These are phyloP conservation scores for Capitella teleta DNA, from an alignment of 1,140 invertebrate genomes.

Conservation along the genomic window DNA sequence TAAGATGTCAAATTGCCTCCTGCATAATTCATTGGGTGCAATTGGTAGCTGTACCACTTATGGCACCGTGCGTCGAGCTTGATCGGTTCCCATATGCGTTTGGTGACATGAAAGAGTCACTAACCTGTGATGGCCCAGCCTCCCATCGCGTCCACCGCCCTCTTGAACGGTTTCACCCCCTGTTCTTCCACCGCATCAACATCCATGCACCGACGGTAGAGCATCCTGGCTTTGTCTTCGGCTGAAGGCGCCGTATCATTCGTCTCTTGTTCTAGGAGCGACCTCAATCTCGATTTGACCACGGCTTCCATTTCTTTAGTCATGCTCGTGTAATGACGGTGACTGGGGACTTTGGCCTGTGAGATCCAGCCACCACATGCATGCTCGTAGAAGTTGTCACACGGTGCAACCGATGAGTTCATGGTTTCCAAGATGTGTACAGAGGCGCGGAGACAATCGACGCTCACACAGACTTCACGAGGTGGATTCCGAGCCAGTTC, in stretches of 20 bases:
- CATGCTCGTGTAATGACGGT: neutral
- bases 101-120: too few relatives aligned
- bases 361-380: constrained; percentile 34
- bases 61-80: too few relatives aligned
- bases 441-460: neutral
- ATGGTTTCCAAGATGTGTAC: constrained; percentile 16
- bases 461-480: too few relatives aligned
- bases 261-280: neutral
- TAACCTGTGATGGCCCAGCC: neutral
- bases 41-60: too few relatives aligned
- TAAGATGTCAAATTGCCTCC: too few relatives aligned
- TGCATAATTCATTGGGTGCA: too few relatives aligned
- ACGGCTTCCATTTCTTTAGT: neutral
- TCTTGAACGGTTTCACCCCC: neutral
- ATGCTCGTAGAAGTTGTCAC: constrained; percentile 45
- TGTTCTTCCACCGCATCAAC: neutral
- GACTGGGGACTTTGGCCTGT: neutral
- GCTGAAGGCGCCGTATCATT: neutral
- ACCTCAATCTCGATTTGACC: neutral
- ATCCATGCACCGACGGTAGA: neutral
- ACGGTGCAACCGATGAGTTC: constrained; percentile 41
- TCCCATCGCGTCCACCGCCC: neutral
- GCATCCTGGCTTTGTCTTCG: neutral
- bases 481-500: too few relatives aligned
- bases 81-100: too few relatives aligned